Conservation (phyloP, 2,888 invertebrate genomes). For the Thysanoteuthis rhombus region DNA sequence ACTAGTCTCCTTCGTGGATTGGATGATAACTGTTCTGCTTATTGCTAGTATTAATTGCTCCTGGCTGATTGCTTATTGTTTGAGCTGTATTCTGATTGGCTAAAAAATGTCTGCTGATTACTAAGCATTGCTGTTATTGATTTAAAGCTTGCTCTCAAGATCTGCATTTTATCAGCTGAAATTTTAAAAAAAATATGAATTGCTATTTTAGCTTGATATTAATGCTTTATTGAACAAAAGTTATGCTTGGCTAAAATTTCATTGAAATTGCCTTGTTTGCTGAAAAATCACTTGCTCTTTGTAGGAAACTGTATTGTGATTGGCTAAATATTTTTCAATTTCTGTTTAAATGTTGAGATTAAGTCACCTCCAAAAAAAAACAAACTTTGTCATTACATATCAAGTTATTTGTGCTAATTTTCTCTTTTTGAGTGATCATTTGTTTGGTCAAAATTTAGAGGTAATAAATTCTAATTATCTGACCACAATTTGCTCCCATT, state of each 20-base stretch:
- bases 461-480: neutral
- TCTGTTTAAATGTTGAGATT: neutral
- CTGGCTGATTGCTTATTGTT: neutral
- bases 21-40: neutral
- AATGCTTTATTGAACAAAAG: neutral
- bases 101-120: neutral
- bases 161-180: neutral
- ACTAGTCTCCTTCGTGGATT: neutral
- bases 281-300: neutral
- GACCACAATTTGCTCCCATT: neutral
- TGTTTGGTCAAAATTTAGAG: neutral
- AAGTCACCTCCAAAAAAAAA: neutral
- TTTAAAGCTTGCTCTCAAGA: neutral
- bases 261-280: neutral
- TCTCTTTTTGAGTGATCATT: neutral
- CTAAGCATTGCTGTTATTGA: neutral
- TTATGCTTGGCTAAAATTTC: neutral
- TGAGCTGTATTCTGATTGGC: neutral
- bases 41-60: neutral
- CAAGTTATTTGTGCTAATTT: neutral
- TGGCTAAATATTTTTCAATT: neutral
- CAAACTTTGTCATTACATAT: neutral
- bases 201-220: neutral
- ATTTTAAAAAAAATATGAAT: no score
- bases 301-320: neutral